Base-by-base conservation (phyloP, 2,113 vertebrate genomes). In the Progne subis region DNA sequence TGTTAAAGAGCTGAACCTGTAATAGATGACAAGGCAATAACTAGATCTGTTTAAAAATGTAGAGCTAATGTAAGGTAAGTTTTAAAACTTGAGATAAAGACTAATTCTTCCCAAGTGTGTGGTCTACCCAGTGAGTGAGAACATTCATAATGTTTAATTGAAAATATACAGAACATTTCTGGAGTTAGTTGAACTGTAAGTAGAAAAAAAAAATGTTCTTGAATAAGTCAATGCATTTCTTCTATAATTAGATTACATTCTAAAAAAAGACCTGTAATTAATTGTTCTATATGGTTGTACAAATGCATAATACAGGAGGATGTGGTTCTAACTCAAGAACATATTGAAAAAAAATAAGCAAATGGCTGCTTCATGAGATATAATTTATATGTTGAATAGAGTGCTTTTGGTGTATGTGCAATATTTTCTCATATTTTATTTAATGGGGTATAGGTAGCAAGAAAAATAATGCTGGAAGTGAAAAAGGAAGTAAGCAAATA, bases 121-220 rank as follows among this genome's bases (percentile, higher is more conserved):
- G 78, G 50, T 94, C 49, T 59, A 59, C 29, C 25, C 50, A 87
- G 25, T 3, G 8, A 72, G 61, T 69, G 39, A 92, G 68, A 79
- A 64, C 32, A 65, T 61, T 64, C 57, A 69, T 46, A 85, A 84
- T 57, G 29, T 43, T 71, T 26, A 44, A 55, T 78, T 93, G 87
- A 32, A 92, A 82, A 82, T 57, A 67, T 56, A 82, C 37, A 41
- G 89, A 78, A 46, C 46, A 43, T 91, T 94, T 95, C 79, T 92
- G 46, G 56, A 89, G 37, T 94, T 94, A 86, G 53, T 86, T 69
- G 50, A 76, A 44, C 49, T 41, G 6, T 63, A 80, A 95, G 24
- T 14, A 88, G 69, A 23, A 44, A 44, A 85, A 85, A 63, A 37
- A 44, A 28, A 50, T 15, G 20, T 56, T 59, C 49, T 76, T 92